Evolutionary conservation across 2,113 vertebrate species (phyloP).

Genomic region (Alaudala cheleensis): DNA sequence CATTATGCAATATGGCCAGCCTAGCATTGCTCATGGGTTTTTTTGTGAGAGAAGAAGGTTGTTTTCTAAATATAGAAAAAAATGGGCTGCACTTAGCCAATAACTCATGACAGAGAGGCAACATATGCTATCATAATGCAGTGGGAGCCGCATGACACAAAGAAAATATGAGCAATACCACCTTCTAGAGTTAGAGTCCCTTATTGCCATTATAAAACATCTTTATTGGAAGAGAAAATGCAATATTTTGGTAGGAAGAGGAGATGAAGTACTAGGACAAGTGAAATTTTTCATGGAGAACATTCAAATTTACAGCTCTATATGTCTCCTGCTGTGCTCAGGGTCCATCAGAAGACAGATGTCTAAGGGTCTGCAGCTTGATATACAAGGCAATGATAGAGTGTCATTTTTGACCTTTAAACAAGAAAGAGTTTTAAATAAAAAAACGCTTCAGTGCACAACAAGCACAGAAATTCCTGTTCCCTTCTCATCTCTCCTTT

Average conservation of each 20-base stretch:
- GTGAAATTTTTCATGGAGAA: constrained; percentile 54
- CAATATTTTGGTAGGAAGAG: constrained; percentile 67
- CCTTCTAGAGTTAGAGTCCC: constrained; percentile 57
- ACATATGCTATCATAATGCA: constrained; percentile 61
- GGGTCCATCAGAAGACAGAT: background rate
- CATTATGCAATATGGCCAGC: constrained; percentile 56
- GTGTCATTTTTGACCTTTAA: constrained; percentile 41
- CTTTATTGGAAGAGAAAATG: constrained; percentile 66
- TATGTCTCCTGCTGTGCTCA: constrained; percentile 3
- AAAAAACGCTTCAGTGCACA: background rate
- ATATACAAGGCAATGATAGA: constrained; percentile 1
- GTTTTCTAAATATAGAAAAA: constrained; percentile 57
- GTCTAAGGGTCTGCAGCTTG: background rate
- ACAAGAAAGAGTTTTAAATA: background rate
- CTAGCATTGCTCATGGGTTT: constrained; percentile 9
- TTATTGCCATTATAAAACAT: constrained; percentile 69
- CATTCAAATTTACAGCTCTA: constrained; percentile 56
- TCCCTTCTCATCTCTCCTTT: background rate
- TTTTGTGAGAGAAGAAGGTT: constrained; percentile 21
- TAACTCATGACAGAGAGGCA: constrained; percentile 62
- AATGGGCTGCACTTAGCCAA: constrained; percentile 27
- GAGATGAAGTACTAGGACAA: constrained; percentile 56
- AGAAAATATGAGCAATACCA: constrained; percentile 61
- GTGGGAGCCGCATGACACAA: constrained; percentile 64
- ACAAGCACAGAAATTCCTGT: background rate